Percentiles rank a stretch among this genome's conserved stretches.
Evolutionary conservation across 2,888 invertebrate genomes (phyloP).

Genomic region (Lasioglossum villosulum): DNA sequence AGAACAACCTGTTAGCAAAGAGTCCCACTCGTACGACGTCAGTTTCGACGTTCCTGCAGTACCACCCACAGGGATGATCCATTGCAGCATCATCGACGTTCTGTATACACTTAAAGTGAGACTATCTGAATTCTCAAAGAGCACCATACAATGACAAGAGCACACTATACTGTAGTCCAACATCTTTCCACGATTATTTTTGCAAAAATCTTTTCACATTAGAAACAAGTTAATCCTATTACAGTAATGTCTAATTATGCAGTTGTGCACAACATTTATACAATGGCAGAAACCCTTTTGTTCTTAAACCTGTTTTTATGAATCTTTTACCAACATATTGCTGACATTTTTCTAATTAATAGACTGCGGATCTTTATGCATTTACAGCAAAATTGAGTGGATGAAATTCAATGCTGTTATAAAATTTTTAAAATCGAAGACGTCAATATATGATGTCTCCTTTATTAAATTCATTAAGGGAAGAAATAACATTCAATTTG

Average conservation of each 20-base stretch:
- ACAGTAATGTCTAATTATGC: background rate
- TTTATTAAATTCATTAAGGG: too few relatives aligned
- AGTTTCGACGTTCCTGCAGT: constrained; percentile 80
- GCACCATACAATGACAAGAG: constrained; percentile 1
- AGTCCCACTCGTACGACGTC: constrained; percentile 67
- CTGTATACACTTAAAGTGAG: constrained; percentile 79
- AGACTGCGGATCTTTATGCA: too few relatives aligned
- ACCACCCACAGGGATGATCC: constrained; percentile 80
- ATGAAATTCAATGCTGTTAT: too few relatives aligned
- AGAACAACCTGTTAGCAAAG: constrained; percentile 72
- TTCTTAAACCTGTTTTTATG: background rate
- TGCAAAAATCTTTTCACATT: background rate
- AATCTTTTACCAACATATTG: background rate
- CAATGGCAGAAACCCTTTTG: background rate
- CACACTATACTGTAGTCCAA: background rate
- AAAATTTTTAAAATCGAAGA: too few relatives aligned
- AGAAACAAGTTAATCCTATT: background rate
- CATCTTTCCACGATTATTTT: background rate
- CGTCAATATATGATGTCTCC: too few relatives aligned
- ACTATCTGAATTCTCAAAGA: constrained; percentile 24
- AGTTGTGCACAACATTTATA: background rate
- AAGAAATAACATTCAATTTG: too few relatives aligned
- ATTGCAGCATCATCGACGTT: constrained; percentile 81
- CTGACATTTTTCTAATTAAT: background rate
- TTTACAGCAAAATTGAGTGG: too few relatives aligned